These are phyloP conservation scores for Brachionus calyciflorus DNA, from an alignment of 1,140 invertebrate species.

Conservation along the genomic window DNA sequence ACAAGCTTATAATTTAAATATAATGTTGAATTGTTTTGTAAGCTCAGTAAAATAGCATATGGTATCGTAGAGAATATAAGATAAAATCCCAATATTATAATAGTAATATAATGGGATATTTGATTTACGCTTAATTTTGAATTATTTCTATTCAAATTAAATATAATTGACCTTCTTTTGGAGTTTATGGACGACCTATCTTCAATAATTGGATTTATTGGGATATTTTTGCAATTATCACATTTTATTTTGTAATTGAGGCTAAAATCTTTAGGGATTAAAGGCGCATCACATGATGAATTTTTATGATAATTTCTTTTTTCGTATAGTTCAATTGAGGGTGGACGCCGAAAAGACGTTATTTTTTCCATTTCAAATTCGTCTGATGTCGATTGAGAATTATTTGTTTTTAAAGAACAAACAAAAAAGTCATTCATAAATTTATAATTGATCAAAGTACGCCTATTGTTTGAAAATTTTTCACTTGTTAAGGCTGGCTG, in stretches of 20 bases:
- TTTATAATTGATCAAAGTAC: not conserved
- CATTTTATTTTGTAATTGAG: no score
- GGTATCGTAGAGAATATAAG: constrained; percentile 27
- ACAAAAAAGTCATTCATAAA: constrained; percentile 17
- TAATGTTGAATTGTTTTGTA: constrained; percentile 4
- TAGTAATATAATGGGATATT: constrained; percentile 30
- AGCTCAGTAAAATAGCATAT: constrained; percentile 12
- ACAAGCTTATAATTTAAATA: not conserved
- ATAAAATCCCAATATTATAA: constrained; percentile 13
- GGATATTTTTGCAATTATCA: not conserved
- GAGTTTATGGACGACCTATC: not conserved
- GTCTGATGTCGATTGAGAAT: constrained; percentile 23
- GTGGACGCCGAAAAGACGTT: not conserved
- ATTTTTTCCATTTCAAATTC: constrained; percentile 16
- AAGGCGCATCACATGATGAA: not conserved
- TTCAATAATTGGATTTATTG: not conserved
- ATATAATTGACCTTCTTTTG: not conserved
- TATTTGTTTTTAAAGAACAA: not conserved
- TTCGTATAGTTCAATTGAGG: not conserved
- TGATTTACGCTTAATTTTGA: constrained; percentile 23
- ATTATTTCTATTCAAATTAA: not conserved
- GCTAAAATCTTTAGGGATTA: no score
- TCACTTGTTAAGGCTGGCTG: no score
- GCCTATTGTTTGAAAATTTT: not conserved
- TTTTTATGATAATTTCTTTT: not conserved